Evolutionary conservation across 2,888 invertebrate genomes (phyloP).

Genomic region (Elgonia sp.): DNA sequence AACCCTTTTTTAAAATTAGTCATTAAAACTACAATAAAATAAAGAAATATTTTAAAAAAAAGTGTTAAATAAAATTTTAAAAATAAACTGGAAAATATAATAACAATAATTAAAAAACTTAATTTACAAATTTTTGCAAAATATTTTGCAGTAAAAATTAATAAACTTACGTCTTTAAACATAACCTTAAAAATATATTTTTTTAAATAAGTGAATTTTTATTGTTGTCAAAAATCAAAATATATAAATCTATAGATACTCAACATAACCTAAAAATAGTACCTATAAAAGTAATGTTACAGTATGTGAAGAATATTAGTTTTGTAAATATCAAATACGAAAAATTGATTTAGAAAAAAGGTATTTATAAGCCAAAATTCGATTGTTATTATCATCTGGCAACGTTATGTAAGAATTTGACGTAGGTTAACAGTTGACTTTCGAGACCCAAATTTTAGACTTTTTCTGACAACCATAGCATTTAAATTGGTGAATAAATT

Average conservation of each 20-base stretch:
- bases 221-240: not conserved
- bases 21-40: no score
- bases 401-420: not conserved
- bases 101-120: no score
- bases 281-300: no score
- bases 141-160: no score
- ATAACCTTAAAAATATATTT: not conserved
- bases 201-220: not conserved
- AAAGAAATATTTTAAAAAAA: no score
- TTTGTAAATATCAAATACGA: not conserved
- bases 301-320: no score
- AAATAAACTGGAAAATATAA: no score
- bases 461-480: not conserved
- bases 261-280: no score
- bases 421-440: not conserved
- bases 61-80: no score
- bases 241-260: no score
- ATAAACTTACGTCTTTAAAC: not conserved
- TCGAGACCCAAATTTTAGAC: not conserved
- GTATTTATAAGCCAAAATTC: not conserved
- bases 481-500: not conserved
- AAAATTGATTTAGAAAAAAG: not conserved
- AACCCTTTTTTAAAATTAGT: no score
- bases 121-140: no score
- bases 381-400: not conserved